Percentiles rank a stretch among this genome's conserved stretches.
These are phyloP conservation scores for Equus quagga DNA, from an alignment of 2,113 vertebrate genomes.

Conservation along the genomic window DNA sequence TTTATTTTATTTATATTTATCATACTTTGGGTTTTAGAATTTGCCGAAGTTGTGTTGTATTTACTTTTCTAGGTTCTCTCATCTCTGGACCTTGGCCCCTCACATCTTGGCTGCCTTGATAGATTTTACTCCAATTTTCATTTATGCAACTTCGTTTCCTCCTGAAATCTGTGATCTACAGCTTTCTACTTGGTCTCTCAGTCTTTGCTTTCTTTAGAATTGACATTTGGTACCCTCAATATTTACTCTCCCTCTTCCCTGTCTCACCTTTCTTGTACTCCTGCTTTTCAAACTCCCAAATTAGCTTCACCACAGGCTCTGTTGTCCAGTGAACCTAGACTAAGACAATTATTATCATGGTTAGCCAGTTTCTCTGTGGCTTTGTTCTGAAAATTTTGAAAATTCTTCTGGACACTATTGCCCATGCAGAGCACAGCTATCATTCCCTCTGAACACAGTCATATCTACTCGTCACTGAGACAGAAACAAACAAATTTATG, in stretches of 20 bases:
- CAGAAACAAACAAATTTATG: neutral
- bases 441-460: neutral
- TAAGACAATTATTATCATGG: neutral
- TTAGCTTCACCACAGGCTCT: neutral
- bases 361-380: neutral
- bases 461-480: neutral
- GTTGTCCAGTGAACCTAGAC: neutral
- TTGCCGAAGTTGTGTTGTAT: neutral
- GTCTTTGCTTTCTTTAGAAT: neutral
- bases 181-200: neutral
- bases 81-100: neutral
- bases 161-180: neutral
- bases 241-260: neutral
- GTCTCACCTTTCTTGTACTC: neutral
- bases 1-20: neutral
- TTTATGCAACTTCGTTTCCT: neutral
- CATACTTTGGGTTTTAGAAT: neutral
- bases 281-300: neutral
- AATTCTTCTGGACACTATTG: neutral
- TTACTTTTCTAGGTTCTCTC: neutral
- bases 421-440: neutral
- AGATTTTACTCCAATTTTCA: neutral
- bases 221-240: neutral
- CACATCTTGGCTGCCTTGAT: neutral
- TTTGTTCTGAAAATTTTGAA: neutral